Evolutionary conservation across 2,113 vertebrate species (phyloP).

Genomic region (Psammodynastes pulverulentus): DNA sequence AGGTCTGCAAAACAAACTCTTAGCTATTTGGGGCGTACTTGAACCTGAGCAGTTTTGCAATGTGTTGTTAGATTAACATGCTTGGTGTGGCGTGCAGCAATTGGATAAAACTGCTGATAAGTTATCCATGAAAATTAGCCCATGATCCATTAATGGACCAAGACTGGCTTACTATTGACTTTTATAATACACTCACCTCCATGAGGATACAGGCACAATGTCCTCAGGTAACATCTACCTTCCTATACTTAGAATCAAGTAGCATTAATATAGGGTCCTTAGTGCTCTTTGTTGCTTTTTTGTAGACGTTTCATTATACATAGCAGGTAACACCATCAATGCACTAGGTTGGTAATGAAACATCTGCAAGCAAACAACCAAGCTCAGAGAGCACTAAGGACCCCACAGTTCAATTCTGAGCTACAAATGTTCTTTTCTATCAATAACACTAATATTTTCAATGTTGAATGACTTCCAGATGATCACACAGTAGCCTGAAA

Average conservation of each 20-base stretch:
- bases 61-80: neutral
- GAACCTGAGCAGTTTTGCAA: neutral
- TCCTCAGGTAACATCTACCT: neutral
- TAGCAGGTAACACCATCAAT: too few species aligned
- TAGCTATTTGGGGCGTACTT: neutral
- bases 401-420: too few species aligned
- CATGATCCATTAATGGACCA: neutral
- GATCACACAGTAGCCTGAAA: neutral
- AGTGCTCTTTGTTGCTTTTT: too few species aligned
- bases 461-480: neutral
- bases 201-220: neutral
- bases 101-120: too few species aligned
- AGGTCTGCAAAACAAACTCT: neutral
- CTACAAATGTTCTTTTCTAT: too few species aligned
- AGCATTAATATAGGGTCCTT: neutral
- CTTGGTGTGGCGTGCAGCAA: neutral
- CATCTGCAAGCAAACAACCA: too few species aligned
- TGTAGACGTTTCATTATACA: too few species aligned
- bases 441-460: neutral
- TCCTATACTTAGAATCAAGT: neutral
- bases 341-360: too few species aligned
- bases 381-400: too few species aligned
- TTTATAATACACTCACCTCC: neutral
- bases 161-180: neutral
- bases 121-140: neutral